These are phyloP conservation scores for Neoaliturus tenellus DNA, from an alignment of 2,888 invertebrate species.

Conservation along the genomic window DNA sequence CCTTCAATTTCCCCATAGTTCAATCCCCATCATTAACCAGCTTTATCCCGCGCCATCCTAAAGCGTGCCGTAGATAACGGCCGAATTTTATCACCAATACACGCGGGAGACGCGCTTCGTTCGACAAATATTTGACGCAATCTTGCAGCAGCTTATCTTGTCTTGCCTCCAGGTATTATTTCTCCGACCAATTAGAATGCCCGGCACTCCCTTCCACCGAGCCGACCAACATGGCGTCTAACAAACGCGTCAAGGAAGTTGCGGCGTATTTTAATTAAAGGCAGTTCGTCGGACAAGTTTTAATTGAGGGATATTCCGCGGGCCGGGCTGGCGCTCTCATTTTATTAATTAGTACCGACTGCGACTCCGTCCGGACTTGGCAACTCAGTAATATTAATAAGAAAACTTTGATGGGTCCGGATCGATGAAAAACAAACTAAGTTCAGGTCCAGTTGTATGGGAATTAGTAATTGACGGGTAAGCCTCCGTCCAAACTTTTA, in stretches of 20 bases:
- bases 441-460: constrained; percentile 22
- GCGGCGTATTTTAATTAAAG: constrained; percentile 65
- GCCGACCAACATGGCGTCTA: constrained; percentile 63
- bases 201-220: constrained; percentile 32
- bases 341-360: constrained; percentile 65
- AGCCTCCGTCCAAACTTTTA: constrained; percentile 37
- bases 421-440: constrained; percentile 35
- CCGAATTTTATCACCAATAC: background rate
- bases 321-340: constrained; percentile 63
- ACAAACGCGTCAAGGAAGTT: constrained; percentile 63
- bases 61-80: background rate
- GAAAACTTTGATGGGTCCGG: constrained; percentile 60
- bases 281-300: constrained; percentile 62
- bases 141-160: constrained; percentile 50
- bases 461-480: constrained; percentile 45
- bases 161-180: constrained; percentile 56
- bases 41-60: too few relatives aligned
- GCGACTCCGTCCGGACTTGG: constrained; percentile 57
- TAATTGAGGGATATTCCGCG: constrained; percentile 66
- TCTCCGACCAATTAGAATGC: constrained; percentile 56
- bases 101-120: background rate
- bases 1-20: too few relatives aligned
- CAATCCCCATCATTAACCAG: too few relatives aligned
- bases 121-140: constrained; percentile 50
- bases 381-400: constrained; percentile 64